Conservation (phyloP, 2,797 vertebrate species). For the Fringilla coelebs region DNA sequence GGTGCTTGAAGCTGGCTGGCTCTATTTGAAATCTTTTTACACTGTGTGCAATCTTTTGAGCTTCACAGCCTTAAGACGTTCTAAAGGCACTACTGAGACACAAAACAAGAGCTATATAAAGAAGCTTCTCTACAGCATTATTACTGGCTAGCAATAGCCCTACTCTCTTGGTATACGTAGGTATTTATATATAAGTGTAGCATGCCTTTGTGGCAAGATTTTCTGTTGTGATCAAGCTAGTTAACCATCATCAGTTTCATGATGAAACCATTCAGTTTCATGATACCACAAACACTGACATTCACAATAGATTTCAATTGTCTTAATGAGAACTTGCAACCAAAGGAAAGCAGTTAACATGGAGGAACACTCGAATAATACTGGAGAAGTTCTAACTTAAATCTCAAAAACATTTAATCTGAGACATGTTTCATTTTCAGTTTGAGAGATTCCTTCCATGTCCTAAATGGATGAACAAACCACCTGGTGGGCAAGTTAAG, state of each 20-base stretch:
- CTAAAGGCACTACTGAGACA: neutral
- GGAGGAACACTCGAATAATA: neutral
- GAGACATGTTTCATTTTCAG: neutral
- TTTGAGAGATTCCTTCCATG: neutral
- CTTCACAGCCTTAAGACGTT: neutral
- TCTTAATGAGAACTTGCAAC: neutral
- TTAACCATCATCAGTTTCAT: neutral
- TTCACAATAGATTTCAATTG: neutral
- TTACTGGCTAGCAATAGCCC: neutral
- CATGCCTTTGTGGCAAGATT: neutral
- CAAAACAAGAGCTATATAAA: neutral
- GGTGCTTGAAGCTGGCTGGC: neutral
- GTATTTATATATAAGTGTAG: neutral
- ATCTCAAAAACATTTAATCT: neutral
- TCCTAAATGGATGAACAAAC: neutral
- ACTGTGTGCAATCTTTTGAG: neutral
- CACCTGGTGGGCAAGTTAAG: neutral
- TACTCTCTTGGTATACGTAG: neutral
- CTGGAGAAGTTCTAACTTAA: neutral
- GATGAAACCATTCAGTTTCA: neutral
- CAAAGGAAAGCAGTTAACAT: neutral
- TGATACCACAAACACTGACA: neutral
- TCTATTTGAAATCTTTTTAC: neutral
- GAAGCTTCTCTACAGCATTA: neutral
- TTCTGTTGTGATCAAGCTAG: neutral